Evolutionary conservation across 1,140 invertebrate species (phyloP), one percentile per base, ranked within the genome.

Genomic region (Daktulosphaira vitifoliae): DNA sequence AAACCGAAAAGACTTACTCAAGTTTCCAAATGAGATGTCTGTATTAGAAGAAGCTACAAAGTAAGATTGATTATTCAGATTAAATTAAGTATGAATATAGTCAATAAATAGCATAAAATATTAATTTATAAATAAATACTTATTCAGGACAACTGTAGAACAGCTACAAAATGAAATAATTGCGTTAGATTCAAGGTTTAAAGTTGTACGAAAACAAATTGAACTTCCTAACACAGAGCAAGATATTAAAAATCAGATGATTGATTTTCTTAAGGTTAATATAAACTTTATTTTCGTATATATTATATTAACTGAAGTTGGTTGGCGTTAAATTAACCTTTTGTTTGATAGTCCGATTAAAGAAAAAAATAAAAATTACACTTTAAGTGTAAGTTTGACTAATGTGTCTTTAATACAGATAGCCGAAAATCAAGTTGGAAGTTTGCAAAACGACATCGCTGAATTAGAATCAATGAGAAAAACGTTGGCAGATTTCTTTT

Each of bases 401-500:
- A n/a, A n/a, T n/a, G n/a, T n/a, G n/a, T n/a, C n/a, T n/a, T n/a
- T n/a, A n/a, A 9, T 73, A 9, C 71, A 90, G 87, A 84, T 88
- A 71, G 90, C 92, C 3, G 83, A 86, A 71, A 80, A 82, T 70
- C 89, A 93, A 75, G 82, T 95, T 59, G 74, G 81, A 9, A 83
- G 83, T 11, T 76, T 94, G 22, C 86, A 92, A 72, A 78, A 83
- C 49, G 86, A 88, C 66, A 84, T 95, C 79, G 82, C 85, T 46
- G 85, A 91, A 72, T 81, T 97, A 8, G 90, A 94, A 69, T 78
- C 78, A 8, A 82, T 90, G 38, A 81, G 89, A 48, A 81, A 81
- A 68, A 82, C 90, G 62, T 76, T 98, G 3, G 84, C 92, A 0
- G 89, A 93, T 51, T 98, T 96, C 76, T 96, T 98, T 76, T 97